phyloP scores from a whole-genome alignment of 2,113 vertebrate genomes.

The Eulemur rufifrons region DNA sequence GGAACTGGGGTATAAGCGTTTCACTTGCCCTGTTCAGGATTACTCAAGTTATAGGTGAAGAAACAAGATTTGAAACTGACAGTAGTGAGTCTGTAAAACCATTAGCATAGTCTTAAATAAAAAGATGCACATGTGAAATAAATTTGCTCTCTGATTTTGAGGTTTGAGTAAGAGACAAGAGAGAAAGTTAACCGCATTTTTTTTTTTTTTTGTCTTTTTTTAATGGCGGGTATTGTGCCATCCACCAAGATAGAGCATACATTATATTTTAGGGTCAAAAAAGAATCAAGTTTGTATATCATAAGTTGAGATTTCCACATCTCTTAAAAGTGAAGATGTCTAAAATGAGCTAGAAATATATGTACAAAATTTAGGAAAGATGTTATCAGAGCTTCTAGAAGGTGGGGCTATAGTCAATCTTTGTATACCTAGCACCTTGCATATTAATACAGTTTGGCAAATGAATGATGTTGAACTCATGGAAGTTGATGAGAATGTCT shows the following conservation, averaged over 20 bases:
- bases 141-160: not conserved
- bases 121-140: not conserved
- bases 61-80: constrained; percentile 4
- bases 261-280: not conserved
- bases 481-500: not conserved
- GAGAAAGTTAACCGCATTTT: not conserved
- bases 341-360: not conserved
- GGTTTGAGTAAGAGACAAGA: not conserved
- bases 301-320: not conserved
- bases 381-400: not conserved
- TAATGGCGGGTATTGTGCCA: not conserved
- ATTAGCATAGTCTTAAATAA: not conserved
- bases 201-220: not conserved
- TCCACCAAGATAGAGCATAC: not conserved
- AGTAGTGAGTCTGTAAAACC: not conserved
- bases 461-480: not conserved
- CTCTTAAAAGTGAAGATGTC: not conserved
- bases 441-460: not conserved
- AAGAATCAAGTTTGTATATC: not conserved
- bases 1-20: not conserved
- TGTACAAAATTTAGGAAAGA: not conserved
- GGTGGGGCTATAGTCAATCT: not conserved
- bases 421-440: not conserved
- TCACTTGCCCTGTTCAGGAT: not conserved
- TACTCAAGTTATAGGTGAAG: not conserved